Evolutionary conservation across 2,888 invertebrate species (phyloP).

Genomic region (Odontocolon sp.): DNA sequence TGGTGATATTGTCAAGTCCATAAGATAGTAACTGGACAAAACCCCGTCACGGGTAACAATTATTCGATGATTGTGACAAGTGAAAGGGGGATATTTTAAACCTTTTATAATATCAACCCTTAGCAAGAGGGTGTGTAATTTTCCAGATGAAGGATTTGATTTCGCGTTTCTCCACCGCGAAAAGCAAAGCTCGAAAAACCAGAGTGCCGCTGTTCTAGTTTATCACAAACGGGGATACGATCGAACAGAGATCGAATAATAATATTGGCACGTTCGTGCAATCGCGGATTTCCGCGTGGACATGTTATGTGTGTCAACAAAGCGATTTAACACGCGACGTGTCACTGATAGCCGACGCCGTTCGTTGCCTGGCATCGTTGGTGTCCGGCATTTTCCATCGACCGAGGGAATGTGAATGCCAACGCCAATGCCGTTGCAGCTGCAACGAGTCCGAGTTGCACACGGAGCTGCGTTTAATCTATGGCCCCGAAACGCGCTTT

Average conservation of each 20-base stretch:
- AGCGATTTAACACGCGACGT: slow-evolving; percentile 77
- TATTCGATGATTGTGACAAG: too few relatives aligned
- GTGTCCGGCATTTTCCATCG: slow-evolving; percentile 33
- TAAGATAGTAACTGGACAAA: too few relatives aligned
- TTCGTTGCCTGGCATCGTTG: slow-evolving; percentile 48
- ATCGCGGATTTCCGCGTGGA: slow-evolving; percentile 64
- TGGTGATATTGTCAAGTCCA: too few relatives aligned
- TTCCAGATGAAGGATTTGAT: too few relatives aligned
- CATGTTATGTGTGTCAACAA: slow-evolving; percentile 78
- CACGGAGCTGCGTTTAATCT: slow-evolving; percentile 75
- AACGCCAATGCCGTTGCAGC: slow-evolving; percentile 19
- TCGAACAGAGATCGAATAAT: slow-evolving; percentile 50
- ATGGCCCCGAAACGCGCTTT: slow-evolving; percentile 74
- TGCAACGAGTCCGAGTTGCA: slow-evolving; percentile 4
- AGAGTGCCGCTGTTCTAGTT: neutral
- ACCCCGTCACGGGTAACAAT: too few relatives aligned
- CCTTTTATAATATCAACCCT: too few relatives aligned
- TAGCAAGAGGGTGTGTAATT: too few relatives aligned
- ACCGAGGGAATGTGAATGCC: slow-evolving; percentile 34
- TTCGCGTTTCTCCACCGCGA: neutral
- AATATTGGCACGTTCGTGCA: slow-evolving; percentile 29
- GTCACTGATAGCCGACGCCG: slow-evolving; percentile 75
- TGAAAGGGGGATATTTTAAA: too few relatives aligned
- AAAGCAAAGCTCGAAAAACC: neutral
- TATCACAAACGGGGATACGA: slow-evolving; percentile 45